Conservation (phyloP, 2,797 vertebrate genomes). For the Paedocypris micromegethes region DNA sequence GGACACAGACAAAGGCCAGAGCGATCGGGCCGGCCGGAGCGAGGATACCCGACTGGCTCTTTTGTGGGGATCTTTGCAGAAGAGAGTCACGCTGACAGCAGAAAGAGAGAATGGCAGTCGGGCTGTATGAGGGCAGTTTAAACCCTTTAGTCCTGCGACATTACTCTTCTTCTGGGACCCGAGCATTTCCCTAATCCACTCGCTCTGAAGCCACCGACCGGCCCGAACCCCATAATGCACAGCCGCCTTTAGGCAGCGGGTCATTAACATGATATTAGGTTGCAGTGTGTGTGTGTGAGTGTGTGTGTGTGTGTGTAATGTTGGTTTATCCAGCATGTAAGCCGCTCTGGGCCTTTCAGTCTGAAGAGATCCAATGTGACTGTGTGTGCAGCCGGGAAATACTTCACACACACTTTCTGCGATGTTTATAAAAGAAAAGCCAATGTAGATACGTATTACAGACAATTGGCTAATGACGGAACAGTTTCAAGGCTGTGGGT, state of each 20-base stretch:
- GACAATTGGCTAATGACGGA: too few species aligned
- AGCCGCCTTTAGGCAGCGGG: constrained; percentile 24
- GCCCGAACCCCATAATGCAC: constrained; percentile 12
- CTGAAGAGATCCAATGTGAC: constrained; percentile 27
- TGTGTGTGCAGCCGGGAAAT: not conserved
- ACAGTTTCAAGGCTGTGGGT: too few species aligned
- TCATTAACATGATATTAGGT: constrained; percentile 39
- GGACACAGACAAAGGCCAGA: constrained; percentile 15
- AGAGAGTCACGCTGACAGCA: constrained; percentile 34
- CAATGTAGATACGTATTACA: too few species aligned
- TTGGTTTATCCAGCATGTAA: constrained; percentile 22
- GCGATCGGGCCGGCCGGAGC: constrained; percentile 7
- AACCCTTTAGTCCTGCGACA: constrained; percentile 24
- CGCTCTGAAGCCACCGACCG: constrained; percentile 8
- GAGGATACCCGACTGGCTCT: constrained; percentile 10
- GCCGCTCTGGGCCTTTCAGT: constrained; percentile 23
- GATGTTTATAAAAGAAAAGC: not conserved
- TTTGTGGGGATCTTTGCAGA: constrained; percentile 25
- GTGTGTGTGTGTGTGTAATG: not conserved
- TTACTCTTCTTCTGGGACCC: constrained; percentile 3
- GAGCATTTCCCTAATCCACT: constrained; percentile 37
- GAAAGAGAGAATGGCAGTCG: constrained; percentile 17
- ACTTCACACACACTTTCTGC: not conserved
- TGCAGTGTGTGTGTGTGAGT: constrained; percentile 12
- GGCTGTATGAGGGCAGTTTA: constrained; percentile 16